Conservation (phyloP, 2,888 invertebrate species). For the Cantharis rustica region DNA sequence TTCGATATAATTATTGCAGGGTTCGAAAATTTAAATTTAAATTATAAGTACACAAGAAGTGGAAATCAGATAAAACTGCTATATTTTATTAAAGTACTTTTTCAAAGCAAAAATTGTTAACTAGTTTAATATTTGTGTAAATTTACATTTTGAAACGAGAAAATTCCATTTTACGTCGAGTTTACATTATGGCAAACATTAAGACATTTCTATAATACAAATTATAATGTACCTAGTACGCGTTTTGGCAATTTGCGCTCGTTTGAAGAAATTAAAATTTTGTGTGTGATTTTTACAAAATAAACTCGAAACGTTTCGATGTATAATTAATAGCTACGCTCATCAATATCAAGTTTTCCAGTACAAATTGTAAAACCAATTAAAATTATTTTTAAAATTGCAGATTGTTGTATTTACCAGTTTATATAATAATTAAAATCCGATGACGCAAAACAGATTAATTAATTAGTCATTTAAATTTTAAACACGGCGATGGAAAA, state of each 20-base stretch:
- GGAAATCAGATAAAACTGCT: background rate
- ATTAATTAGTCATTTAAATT: background rate
- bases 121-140: background rate
- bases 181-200: background rate
- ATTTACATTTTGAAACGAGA: background rate
- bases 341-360: background rate
- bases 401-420: background rate
- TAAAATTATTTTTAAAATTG: background rate
- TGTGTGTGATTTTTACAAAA: background rate
- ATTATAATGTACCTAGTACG: background rate
- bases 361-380: background rate
- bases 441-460: background rate
- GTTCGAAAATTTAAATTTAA: background rate
- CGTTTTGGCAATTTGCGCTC: background rate
- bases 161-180: background rate
- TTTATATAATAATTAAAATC: background rate
- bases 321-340: background rate
- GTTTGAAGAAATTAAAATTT: background rate
- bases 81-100: background rate
- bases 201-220: background rate
- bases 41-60: background rate
- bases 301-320: background rate
- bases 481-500: background rate
- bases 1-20: background rate
- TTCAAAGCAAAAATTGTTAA: background rate